Conservation (phyloP, 2,113 vertebrate species). For the Crotalus viridis region DNA sequence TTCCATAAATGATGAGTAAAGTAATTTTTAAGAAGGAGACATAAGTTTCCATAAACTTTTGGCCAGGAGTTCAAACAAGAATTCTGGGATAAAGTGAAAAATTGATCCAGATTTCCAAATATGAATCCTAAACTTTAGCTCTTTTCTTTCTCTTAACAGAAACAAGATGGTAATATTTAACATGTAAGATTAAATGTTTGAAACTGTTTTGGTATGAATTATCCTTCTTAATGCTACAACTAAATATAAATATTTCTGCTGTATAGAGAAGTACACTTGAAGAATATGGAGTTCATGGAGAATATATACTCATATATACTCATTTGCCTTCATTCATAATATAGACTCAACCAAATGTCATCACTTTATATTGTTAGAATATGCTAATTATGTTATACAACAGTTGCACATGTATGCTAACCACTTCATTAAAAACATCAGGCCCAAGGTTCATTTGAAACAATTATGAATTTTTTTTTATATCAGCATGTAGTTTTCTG, state of each 20-base stretch:
- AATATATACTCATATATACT: neutral
- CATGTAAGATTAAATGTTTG: neutral
- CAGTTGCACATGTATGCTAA: conserved; percentile 34
- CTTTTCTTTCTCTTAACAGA: neutral
- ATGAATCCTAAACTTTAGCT: neutral
- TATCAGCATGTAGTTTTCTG: conserved; percentile 69
- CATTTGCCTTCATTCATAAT: neutral
- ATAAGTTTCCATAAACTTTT: neutral
- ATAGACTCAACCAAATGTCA: neutral
- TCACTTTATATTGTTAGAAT: neutral
- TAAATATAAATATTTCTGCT: neutral
- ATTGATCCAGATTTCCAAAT: neutral
- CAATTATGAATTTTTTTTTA: conserved; percentile 67
- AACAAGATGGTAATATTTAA: neutral
- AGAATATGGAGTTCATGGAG: accelerated
- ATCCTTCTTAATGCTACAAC: neutral
- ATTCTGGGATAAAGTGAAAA: neutral
- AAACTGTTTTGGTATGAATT: neutral
- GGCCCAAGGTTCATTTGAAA: conserved; percentile 66
- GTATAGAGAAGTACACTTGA: neutral
- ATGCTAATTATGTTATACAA: conserved; percentile 27
- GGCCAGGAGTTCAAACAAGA: neutral
- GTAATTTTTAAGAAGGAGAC: neutral
- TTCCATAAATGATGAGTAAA: neutral
- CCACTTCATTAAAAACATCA: conserved; percentile 43